These are phyloP conservation scores for Drosophila triauraria DNA, from an alignment of 1,140 invertebrate genomes.

Conservation along the genomic window DNA sequence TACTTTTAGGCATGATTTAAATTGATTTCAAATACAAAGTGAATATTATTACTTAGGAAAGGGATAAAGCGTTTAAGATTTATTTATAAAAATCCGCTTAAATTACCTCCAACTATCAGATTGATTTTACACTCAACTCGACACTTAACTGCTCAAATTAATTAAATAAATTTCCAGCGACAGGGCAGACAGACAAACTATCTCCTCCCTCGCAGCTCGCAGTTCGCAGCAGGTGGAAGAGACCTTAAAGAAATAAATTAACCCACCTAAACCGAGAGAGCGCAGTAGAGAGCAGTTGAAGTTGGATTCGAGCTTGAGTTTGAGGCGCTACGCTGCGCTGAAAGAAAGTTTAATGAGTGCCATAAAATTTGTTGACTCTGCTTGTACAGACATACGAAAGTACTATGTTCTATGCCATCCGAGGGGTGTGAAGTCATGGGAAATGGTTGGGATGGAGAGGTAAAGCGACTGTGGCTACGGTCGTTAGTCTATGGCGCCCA, in stretches of 20 bases:
- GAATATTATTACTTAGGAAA: no score
- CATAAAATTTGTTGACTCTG: constrained; percentile 80
- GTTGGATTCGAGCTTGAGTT: constrained; percentile 42
- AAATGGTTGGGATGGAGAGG: neutral
- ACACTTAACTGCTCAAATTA: constrained; percentile 61
- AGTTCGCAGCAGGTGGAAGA: constrained; percentile 14
- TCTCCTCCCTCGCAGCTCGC: neutral
- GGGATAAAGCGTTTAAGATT: no score
- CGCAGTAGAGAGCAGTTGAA: constrained; percentile 19
- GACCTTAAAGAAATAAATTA: constrained; percentile 67
- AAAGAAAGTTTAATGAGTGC: constrained; percentile 82
- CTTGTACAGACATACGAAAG: constrained; percentile 41
- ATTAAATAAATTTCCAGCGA: constrained; percentile 65
- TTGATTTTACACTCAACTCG: constrained; percentile 54
- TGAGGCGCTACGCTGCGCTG: constrained; percentile 72
- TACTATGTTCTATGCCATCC: constrained; percentile 25
- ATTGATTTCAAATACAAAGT: neutral
- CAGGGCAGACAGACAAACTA: constrained; percentile 12
- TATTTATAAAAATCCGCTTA: no score
- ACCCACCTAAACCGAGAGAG: constrained; percentile 35
- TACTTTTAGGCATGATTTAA: neutral
- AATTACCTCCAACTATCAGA: constrained; percentile 10
- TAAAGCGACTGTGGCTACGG: constrained; percentile 59
- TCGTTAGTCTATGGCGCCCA: constrained; percentile 80
- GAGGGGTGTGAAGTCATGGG: neutral